Conservation (phyloP, 2,888 invertebrate genomes). For the Drosophila anomalata region DNA sequence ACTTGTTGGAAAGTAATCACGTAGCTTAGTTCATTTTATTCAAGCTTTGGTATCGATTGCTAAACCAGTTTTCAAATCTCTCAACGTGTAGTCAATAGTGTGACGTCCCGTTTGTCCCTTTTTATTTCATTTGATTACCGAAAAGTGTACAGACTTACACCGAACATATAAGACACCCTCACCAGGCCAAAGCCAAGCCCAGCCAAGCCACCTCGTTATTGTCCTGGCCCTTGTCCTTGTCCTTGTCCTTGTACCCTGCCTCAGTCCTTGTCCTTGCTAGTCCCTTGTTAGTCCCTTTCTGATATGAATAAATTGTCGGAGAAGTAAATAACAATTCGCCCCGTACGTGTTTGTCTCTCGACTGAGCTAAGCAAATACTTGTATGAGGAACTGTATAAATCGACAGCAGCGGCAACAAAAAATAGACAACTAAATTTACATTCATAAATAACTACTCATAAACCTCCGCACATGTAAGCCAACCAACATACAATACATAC, state of each 20-base stretch:
- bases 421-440: slow-evolving; percentile 41
- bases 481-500: slow-evolving; percentile 4
- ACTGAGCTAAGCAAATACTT: slow-evolving; percentile 16
- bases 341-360: slow-evolving; percentile 46
- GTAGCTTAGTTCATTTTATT: slow-evolving; percentile 72
- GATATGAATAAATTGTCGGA: slow-evolving; percentile 39
- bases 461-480: background rate
- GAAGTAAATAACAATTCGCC: slow-evolving; percentile 38
- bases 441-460: slow-evolving; percentile 63
- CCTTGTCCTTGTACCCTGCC: slow-evolving; percentile 10
- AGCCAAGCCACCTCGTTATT: slow-evolving; percentile 14
- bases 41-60: slow-evolving; percentile 63
- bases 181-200: slow-evolving; percentile 8
- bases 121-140: slow-evolving; percentile 41
- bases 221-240: slow-evolving; percentile 18
- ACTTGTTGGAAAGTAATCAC: slow-evolving; percentile 52
- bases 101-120: slow-evolving; percentile 66
- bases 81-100: slow-evolving; percentile 72
- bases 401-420: slow-evolving; percentile 15
- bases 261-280: slow-evolving; percentile 3
- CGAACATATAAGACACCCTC: slow-evolving; percentile 23
- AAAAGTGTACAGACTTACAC: slow-evolving; percentile 40
- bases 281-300: slow-evolving; percentile 3
- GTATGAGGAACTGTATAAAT: slow-evolving; percentile 36
- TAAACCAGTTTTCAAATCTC: slow-evolving; percentile 60